Percentiles rank a stretch among this genome's conserved stretches.
These are phyloP conservation scores for Falco peregrinus DNA, from an alignment of 2,797 vertebrate genomes.

Conservation along the genomic window DNA sequence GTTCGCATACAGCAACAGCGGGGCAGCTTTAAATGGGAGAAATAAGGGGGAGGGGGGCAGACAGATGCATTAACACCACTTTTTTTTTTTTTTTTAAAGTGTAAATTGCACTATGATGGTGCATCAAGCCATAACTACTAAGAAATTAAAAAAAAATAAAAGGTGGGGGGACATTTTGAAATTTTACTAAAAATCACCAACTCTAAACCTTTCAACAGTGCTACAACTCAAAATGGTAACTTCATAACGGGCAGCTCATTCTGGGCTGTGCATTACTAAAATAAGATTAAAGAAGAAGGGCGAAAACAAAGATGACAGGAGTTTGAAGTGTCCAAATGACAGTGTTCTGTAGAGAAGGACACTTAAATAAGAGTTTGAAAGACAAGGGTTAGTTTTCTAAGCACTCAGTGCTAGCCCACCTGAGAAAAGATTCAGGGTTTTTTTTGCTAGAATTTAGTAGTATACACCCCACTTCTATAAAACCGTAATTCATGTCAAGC, in stretches of 20 bases:
- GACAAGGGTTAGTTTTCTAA: background rate
- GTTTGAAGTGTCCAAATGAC: background rate
- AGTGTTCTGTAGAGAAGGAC: background rate
- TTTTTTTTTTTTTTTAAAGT: no score
- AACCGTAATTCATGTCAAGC: background rate
- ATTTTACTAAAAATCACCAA: background rate
- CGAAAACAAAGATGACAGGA: conserved; percentile 17
- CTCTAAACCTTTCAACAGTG: background rate
- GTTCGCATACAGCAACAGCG: conserved; percentile 94
- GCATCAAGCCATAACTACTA: background rate
- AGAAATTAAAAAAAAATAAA: background rate
- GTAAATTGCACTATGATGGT: rapidly evolving
- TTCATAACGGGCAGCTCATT: background rate
- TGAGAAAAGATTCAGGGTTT: background rate
- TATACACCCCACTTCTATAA: background rate
- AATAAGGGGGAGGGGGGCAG: background rate
- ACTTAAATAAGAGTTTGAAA: background rate
- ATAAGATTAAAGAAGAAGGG: conserved; percentile 30
- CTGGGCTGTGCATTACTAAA: conserved; percentile 19
- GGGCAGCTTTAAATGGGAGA: conserved; percentile 77
- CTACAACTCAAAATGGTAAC: background rate
- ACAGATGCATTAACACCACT: background rate
- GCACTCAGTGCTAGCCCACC: background rate
- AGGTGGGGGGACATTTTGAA: background rate
- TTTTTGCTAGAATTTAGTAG: background rate